These are phyloP conservation scores for Chionis minor DNA, from an alignment of 2,113 vertebrate species.

Conservation along the genomic window DNA sequence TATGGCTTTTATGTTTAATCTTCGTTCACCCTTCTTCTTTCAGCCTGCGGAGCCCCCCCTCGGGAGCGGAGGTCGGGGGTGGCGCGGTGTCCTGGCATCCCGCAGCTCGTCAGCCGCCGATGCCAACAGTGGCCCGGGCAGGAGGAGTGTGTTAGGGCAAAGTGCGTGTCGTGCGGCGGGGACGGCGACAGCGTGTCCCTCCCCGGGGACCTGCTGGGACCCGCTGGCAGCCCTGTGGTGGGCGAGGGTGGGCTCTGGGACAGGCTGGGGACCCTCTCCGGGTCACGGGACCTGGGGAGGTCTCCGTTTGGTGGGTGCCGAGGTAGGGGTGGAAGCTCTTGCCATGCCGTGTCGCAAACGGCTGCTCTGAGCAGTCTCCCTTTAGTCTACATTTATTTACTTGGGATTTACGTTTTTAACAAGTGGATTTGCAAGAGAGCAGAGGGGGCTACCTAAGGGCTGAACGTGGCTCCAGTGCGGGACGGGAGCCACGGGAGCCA, in stretches of 20 bases:
- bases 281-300: not conserved
- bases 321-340: no score
- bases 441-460: no score
- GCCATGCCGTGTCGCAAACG: rapidly evolving
- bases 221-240: no score
- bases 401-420: not conserved
- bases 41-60: not conserved
- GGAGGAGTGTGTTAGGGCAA: no score
- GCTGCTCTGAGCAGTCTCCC: not conserved
- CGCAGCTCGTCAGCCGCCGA: rapidly evolving
- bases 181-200: not conserved
- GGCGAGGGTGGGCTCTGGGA: no score
- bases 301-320: not conserved
- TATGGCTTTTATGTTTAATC: not conserved
- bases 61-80: rapidly evolving
- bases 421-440: not conserved
- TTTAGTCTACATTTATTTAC: not conserved
- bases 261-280: no score
- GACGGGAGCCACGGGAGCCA: no score
- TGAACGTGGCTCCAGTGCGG: not conserved
- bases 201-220: no score
- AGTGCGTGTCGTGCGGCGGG: not conserved
- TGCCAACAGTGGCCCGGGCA: not conserved
- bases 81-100: not conserved
- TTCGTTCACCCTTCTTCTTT: no score